Evolutionary conservation across 2,888 invertebrate genomes (phyloP).

Genomic region (Dichetophora obliterata): DNA sequence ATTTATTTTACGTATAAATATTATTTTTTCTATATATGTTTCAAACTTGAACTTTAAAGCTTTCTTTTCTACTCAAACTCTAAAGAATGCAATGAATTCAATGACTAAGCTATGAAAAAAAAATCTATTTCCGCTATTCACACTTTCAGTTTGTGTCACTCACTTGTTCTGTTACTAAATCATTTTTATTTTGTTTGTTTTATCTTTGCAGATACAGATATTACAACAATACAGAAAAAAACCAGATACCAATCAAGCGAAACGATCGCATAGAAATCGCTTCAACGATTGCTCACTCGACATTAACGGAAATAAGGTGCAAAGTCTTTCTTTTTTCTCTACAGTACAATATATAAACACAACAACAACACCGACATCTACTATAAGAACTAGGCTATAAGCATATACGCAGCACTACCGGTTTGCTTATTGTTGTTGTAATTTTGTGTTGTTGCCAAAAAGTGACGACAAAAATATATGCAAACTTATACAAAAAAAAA

Average conservation of each 20-base stretch:
- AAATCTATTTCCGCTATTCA: too few species aligned
- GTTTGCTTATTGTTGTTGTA: neutral
- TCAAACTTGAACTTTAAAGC: too few species aligned
- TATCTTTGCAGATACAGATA: neutral
- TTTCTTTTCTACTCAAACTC: too few species aligned
- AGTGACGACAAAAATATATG: neutral
- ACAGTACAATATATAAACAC: neutral
- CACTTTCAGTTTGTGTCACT: conserved; percentile 11
- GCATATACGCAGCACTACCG: neutral
- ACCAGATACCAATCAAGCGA: conserved; percentile 1
- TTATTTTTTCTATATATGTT: too few species aligned
- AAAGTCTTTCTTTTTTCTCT: neutral
- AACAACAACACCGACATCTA: conserved; percentile 11
- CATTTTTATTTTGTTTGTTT: neutral
- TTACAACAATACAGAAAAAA: neutral
- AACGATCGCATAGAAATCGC: conserved; percentile 1
- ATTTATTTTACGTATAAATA: too few species aligned
- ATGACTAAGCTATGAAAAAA: too few species aligned
- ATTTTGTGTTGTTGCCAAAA: neutral
- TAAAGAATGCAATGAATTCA: too few species aligned
- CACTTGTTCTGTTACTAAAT: too few species aligned
- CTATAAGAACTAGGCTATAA: neutral
- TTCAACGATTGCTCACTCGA: conserved; percentile 18
- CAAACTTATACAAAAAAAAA: neutral
- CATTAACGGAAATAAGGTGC: conserved; percentile 1